These are phyloP conservation scores for Leuciscus waleckii DNA, from an alignment of 2,797 vertebrate genomes.

Conservation along the genomic window DNA sequence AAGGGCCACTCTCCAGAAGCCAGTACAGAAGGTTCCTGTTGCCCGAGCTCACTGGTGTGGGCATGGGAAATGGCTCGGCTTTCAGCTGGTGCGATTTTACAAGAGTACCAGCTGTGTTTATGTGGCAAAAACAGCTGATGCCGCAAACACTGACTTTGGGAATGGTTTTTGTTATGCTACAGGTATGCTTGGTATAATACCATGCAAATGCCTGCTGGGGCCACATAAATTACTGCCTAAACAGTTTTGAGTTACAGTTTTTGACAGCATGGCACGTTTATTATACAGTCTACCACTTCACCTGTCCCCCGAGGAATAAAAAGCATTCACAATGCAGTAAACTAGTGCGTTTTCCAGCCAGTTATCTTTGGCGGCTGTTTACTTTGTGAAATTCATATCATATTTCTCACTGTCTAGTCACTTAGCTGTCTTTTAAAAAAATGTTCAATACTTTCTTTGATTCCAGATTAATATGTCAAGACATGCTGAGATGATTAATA, in stretches of 20 bases:
- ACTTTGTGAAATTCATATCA: neutral
- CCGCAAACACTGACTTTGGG: slow-evolving; percentile 24
- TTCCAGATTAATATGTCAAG: neutral
- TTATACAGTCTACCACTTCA: slow-evolving; percentile 54
- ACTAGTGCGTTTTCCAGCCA: slow-evolving; percentile 28
- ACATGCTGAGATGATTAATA: neutral
- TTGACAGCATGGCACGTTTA: slow-evolving; percentile 42
- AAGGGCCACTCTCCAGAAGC: slow-evolving; percentile 15
- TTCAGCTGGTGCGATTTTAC: slow-evolving; percentile 21
- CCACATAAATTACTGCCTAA: slow-evolving; percentile 40
- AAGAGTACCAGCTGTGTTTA: slow-evolving; percentile 40
- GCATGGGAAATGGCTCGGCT: slow-evolving; percentile 8
- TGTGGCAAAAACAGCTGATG: slow-evolving; percentile 39
- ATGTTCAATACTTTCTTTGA: slow-evolving; percentile 1
- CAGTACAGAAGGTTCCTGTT: neutral
- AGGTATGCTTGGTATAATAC: slow-evolving; percentile 24
- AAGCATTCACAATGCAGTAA: slow-evolving; percentile 51
- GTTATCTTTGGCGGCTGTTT: slow-evolving; percentile 46
- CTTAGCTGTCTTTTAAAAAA: neutral
- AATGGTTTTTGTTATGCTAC: slow-evolving; percentile 20
- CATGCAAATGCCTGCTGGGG: slow-evolving; percentile 14
- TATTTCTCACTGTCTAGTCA: slow-evolving; percentile 6
- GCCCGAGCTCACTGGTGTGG: slow-evolving; percentile 13
- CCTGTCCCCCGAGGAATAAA: slow-evolving; percentile 41
- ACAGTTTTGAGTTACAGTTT: slow-evolving; percentile 53